Evolutionary conservation across 2,797 vertebrate genomes (phyloP), one percentile per base, ranked within the genome.

Genomic region (Ctenochaetus hawaiiensis): DNA sequence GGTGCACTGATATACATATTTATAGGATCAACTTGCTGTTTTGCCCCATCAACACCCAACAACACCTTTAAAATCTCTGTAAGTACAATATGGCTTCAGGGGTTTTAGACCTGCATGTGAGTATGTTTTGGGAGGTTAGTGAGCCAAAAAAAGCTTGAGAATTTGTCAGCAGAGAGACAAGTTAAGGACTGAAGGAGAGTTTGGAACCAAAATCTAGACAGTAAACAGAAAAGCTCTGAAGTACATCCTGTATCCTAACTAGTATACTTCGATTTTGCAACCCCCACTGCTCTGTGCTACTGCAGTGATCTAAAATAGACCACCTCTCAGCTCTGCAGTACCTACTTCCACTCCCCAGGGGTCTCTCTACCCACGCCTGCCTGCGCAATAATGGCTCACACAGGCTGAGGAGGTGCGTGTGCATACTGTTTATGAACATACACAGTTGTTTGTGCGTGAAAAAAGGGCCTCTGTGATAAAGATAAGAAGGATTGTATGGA

Each of bases 291-390:
- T 83, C 75, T 22, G 69, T 81, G 80, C 80, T 90, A 82, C 87
- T 70, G 91, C 89, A 91, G 81, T 72, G 87, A 87, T 88, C 86
- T 78, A 89, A 92, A 93, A 91, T 89, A 92, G 86, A 90, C 78
- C 82, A 75, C 64, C 85, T 85, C 86, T 71, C 67, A 45, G 64
- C 72, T 86, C 85, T 89, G 91, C 91, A 93, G 85, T 93, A 92
- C 91, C 90, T 83, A 67, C 61, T 77, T 83, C 63, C 58, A 13
- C 84, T 93, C 92, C 91, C 91, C 80, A 92, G 93, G 92, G 90
- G 91, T 89, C 92, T 90, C 89, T 84, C 87, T 89, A 84, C 90
- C 86, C 90, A 92, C 82, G 80, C 79, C 72, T 80, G 83, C 80
- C 78, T 86, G 84, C 60, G 23, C 71, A 89, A 66, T 85, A 82